Conservation (phyloP, 2,113 vertebrate species). For the Mustelus asterias region DNA sequence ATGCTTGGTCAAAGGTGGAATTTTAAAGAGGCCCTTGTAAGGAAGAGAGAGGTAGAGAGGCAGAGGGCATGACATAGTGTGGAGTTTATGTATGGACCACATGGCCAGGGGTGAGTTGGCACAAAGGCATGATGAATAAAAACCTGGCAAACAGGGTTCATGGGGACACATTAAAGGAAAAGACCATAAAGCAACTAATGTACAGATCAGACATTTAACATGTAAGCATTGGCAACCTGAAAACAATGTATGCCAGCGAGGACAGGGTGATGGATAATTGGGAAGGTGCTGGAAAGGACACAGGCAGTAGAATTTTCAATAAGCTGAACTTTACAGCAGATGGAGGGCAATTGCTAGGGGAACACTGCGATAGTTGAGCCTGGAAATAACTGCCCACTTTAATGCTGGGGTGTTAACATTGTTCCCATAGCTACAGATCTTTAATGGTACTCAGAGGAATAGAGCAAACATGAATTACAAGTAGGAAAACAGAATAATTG, state of each 20-base stretch:
- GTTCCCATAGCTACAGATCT: not conserved
- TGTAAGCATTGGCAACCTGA: not conserved
- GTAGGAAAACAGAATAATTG: not conserved
- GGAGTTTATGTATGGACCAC: not conserved
- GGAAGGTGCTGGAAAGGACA: not conserved
- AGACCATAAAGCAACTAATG: not conserved
- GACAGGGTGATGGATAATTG: not conserved
- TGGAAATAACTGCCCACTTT: not conserved
- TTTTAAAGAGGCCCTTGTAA: not conserved
- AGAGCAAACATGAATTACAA: not conserved
- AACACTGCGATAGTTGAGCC: not conserved
- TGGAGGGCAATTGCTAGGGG: not conserved
- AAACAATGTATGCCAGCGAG: not conserved
- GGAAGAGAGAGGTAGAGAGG: not conserved
- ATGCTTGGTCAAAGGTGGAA: not conserved
- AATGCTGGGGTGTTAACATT: not conserved
- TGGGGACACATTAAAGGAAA: not conserved
- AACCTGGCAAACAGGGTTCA: not conserved
- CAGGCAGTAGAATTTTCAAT: not conserved
- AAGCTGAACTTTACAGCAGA: not conserved
- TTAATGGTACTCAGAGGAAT: not conserved
- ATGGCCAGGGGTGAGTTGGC: not conserved
- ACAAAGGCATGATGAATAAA: not conserved
- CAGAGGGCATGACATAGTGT: not conserved
- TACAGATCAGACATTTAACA: not conserved